These are phyloP conservation scores for Lasioglossum malachurum DNA, from an alignment of 2,888 invertebrate genomes.

Conservation along the genomic window DNA sequence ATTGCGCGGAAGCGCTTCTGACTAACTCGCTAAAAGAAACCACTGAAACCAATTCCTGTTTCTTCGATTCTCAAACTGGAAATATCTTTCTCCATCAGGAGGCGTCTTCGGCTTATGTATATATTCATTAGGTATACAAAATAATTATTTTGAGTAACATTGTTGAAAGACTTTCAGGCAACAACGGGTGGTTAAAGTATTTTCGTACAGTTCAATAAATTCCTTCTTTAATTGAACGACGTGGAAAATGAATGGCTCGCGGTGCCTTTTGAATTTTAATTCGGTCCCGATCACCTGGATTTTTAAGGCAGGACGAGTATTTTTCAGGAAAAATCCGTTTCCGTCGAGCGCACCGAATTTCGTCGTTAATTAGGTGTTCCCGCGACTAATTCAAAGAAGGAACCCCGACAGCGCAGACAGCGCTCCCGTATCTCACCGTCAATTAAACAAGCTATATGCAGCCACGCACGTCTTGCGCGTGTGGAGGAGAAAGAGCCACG, in stretches of 20 bases:
- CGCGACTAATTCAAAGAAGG: slow-evolving; percentile 55
- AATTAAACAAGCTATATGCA: slow-evolving; percentile 72
- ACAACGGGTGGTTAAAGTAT: background rate
- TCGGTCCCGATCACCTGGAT: background rate
- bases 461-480: slow-evolving; percentile 58
- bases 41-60: background rate
- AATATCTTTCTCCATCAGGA: background rate
- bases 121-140: too few species aligned
- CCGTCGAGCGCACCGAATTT: slow-evolving; percentile 19
- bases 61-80: background rate
- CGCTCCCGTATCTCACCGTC: slow-evolving; percentile 72
- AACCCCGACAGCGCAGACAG: slow-evolving; percentile 54
- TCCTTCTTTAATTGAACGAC: background rate
- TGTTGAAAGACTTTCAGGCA: background rate
- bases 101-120: too few species aligned
- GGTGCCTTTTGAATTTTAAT: background rate
- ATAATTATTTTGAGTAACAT: background rate
- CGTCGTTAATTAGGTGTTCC: slow-evolving; percentile 26
- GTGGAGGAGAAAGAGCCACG: slow-evolving; percentile 37
- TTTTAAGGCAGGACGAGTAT: background rate
- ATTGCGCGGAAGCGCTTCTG: background rate
- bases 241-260: background rate
- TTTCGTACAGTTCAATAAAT: background rate
- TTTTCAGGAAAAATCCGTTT: background rate
- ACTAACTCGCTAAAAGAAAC: background rate